Base-by-base conservation (phyloP, 2,113 vertebrate species). In the Melanerpes aurifrons region DNA sequence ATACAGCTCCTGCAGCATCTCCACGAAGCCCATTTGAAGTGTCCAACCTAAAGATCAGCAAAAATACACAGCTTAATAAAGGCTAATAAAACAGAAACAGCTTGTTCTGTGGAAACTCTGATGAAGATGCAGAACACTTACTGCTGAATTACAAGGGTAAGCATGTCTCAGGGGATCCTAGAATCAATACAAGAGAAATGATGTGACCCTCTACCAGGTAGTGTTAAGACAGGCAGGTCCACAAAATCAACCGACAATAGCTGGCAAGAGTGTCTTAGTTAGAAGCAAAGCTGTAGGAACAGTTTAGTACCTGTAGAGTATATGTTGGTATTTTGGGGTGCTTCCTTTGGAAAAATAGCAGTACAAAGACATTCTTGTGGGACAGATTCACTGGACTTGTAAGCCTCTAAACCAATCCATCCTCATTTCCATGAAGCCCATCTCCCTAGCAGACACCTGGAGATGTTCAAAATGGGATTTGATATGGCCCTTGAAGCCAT, bases 171-270 rank as follows among this genome's bases (percentile, higher is more conserved):
- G 40, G 80, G 54, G 77, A 89, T 26, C 53, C 48, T 19, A 45
- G 37, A 86, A 77, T 54, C 80, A 81, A 64, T 66, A 73, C 64
- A 62, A 73, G 37, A 32, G 32, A 83, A 66, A 72, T 7, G 40
- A 82, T 2, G 1, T 78, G 86, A 61, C 54, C 67, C 48, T 76
- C 72, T 37, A 84, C 29, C 18, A 3, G 62, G 59, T 3, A 37
- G 81, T 72, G 67, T 2, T 18, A 50, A 89, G 81, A 95, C 29
- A 64, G 91, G 82, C 93, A 82, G 77, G 59, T 82, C 45, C 40
- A 79, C 81, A 70, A 93, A 93, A 86, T 29, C 45, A 94, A 83
- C 69, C 78, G 86, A 96, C 93, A 96, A 64, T 13, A 64, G 31
- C 48, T 12, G 1, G 82, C 58, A 88, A 68, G 37, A 93, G 80